Conservation (phyloP, 2,888 invertebrate genomes). For the Craniophora ligustri region DNA sequence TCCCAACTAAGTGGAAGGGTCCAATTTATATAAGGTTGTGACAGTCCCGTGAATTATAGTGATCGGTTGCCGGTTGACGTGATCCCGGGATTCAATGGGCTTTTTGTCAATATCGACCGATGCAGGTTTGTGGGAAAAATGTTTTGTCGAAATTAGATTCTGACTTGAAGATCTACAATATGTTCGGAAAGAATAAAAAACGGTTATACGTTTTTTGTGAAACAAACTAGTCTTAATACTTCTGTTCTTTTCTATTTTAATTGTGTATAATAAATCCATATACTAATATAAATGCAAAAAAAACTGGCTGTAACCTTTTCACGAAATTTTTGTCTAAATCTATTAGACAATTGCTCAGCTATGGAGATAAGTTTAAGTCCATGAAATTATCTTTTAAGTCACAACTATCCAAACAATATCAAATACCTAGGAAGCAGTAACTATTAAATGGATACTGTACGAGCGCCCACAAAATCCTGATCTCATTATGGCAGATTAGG, state of each 20-base stretch:
- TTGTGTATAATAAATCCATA: no score
- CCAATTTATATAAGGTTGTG: constrained; percentile 51
- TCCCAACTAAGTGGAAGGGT: constrained; percentile 52
- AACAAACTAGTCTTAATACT: no score
- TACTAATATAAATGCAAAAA: no score
- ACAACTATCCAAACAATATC: background rate
- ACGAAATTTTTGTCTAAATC: no score
- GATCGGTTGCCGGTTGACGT: constrained; percentile 52
- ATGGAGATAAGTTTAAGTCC: no score
- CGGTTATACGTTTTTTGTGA: constrained; percentile 1
- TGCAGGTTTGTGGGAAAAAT: constrained; percentile 24
- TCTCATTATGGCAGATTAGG: constrained; percentile 24
- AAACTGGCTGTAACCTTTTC: no score
- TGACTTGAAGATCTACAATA: constrained; percentile 28
- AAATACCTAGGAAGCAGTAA: background rate
- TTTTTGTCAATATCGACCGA: constrained; percentile 40
- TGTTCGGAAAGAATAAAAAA: constrained; percentile 11
- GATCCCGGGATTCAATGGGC: constrained; percentile 34
- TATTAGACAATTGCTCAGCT: no score
- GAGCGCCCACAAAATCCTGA: constrained; percentile 35
- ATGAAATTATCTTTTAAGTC: no score
- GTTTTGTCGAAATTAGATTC: constrained; percentile 24
- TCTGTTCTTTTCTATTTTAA: no score
- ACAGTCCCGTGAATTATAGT: constrained; percentile 52
- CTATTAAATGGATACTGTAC: constrained; percentile 31